Evolutionary conservation across 2,797 vertebrate species (phyloP), one percentile per base, ranked within the genome.

Genomic region (Alauda arvensis): DNA sequence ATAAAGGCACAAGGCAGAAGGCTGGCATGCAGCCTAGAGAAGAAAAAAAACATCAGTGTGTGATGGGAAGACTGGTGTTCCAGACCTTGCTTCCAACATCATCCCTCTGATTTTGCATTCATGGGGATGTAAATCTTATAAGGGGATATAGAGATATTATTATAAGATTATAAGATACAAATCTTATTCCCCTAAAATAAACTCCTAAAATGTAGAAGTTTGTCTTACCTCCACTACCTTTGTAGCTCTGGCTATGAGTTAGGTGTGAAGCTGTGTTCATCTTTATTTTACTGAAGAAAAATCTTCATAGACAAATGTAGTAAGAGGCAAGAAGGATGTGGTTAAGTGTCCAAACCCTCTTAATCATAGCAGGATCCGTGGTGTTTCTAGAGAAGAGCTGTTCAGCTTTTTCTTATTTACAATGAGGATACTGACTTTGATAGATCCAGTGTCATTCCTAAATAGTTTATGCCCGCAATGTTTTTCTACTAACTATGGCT

Each of bases 21-120:
- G 29, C 59, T 68, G 51, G 75, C 55, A 31, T 0, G 0, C 33
- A 77, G 12, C 31, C 21, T n/a, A 56, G 17, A 0, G 1, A 84
- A 74, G 12, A 21, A 71, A 63, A 71, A 28, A 33, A 37, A 37
- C n/a, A 23, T 10, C 34, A 26, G 10, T 15, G 24, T 45, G 18
- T 61, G 18, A 4, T 65, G 8, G 33, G 24, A 89, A 76, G 17
- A 28, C 9, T 29, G 20, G 5, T 5, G 3, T 56, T 67, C 17
- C 33, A 81, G 33, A 8, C 28, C 57, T 76, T 82, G 14, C 25
- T 86, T 82, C 53, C 46, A 79, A 70, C 14, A 56, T 16, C 15
- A 6, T 63, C 56, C 12, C 24, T 72, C 49, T 74, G 2, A 31
- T 86, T 78, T 72, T 78, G 34, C 11, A 46, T 12, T 43, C 18